phyloP scores from a whole-genome alignment of 30 jellyfish, hydroid and myxozoan genomes.

The Turritopsis dohrnii region DNA sequence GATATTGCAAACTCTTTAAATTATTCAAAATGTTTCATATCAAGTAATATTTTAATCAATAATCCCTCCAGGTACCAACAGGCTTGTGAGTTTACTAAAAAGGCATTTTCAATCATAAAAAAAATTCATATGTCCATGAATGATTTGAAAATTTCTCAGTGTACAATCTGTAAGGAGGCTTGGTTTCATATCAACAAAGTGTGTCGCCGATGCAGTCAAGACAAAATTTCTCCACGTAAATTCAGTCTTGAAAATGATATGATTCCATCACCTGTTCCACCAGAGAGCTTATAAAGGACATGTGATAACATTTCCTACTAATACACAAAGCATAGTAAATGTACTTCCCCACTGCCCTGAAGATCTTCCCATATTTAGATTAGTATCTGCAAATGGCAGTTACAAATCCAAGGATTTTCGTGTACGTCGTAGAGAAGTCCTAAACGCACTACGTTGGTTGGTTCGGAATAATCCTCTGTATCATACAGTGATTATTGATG shows the following conservation, averaged over 20 bases:
- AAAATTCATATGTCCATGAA: neutral
- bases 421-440: slow-evolving; percentile 25
- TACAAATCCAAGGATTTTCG: slow-evolving; percentile 13
- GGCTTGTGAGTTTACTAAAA: slow-evolving; percentile 1
- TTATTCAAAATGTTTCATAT: too few species aligned
- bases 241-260: slow-evolving; percentile 36
- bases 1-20: too few species aligned
- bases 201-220: slow-evolving; percentile 26
- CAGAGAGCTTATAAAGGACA: slow-evolving; percentile 37
- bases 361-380: slow-evolving; percentile 29
- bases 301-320: slow-evolving; percentile 27
- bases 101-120: neutral
- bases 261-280: slow-evolving; percentile 38
- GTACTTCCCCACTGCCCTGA: slow-evolving; percentile 34
- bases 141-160: slow-evolving; percentile 7
- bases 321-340: slow-evolving; percentile 23
- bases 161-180: slow-evolving; percentile 36
- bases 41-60: too few species aligned
- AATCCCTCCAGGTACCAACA: too few species aligned
- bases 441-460: slow-evolving; percentile 20
- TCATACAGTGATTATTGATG: slow-evolving; percentile 8
- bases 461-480: slow-evolving; percentile 24
- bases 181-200: slow-evolving; percentile 25
- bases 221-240: slow-evolving; percentile 19
- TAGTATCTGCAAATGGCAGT: neutral